These are phyloP conservation scores for Morone chrysops DNA, from an alignment of 2,113 vertebrate species.

Conservation along the genomic window DNA sequence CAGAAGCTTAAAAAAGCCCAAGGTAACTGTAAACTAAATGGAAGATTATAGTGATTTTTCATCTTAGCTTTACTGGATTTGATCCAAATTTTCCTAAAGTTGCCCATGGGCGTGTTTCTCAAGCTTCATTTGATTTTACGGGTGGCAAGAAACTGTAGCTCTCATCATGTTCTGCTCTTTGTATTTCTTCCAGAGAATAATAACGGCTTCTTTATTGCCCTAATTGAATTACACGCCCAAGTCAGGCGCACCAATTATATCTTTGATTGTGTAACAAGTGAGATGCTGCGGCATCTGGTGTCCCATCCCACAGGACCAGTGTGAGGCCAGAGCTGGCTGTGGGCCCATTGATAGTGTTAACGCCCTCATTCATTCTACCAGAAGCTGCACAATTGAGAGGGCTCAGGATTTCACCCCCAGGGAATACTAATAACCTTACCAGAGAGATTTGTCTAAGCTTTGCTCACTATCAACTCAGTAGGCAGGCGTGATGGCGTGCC, in stretches of 20 bases:
- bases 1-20: background rate
- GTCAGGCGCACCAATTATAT: slow-evolving; percentile 55
- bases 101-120: slow-evolving; percentile 6
- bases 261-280: slow-evolving; percentile 70
- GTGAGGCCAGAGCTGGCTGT: slow-evolving; percentile 50
- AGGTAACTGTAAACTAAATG: background rate
- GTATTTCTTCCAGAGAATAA: slow-evolving; percentile 30
- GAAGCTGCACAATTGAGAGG: slow-evolving; percentile 46
- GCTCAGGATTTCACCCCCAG: slow-evolving; percentile 46
- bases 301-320: slow-evolving; percentile 44
- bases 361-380: slow-evolving; percentile 53
- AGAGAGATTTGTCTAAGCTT: slow-evolving; percentile 54
- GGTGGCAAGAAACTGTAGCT: slow-evolving; percentile 14
- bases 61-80: slow-evolving; percentile 20
- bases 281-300: slow-evolving; percentile 59
- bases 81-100: background rate
- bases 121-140: slow-evolving; percentile 51
- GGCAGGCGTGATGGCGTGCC: slow-evolving; percentile 35
- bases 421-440: slow-evolving; percentile 60
- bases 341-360: slow-evolving; percentile 55
- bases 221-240: slow-evolving; percentile 70
- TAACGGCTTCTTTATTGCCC: slow-evolving; percentile 47
- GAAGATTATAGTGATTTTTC: background rate
- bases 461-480: slow-evolving; percentile 30
- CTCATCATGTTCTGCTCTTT: slow-evolving; percentile 18